Base-by-base conservation (phyloP, 2,113 vertebrate genomes). In the Micronycteris hirsuta region DNA sequence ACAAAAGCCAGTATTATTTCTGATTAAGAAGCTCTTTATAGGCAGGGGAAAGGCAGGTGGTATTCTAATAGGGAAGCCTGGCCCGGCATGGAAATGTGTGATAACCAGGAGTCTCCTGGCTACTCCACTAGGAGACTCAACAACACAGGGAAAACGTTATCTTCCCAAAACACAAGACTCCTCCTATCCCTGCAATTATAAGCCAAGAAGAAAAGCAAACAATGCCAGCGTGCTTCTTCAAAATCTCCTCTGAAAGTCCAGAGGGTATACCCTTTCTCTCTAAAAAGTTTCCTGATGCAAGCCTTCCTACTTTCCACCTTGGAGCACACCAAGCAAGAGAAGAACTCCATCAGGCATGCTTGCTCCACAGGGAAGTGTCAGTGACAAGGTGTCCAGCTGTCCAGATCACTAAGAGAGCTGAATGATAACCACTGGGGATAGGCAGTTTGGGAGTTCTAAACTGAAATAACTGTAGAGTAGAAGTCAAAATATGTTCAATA, bases 91-190 rank as follows among this genome's bases (percentile, higher is more conserved):
- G 52, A 54, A 87, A 96, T n/a, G 82, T 2, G 49, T 97, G 98
- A 98, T 98, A 98, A 97, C 41, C 0, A 0, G 91, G 45, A 94
- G 89, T 97, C 98, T 95, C 94, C 12, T 86, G 81, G 97, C 96
- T 96, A 89, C 85, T 2, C 0, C 56, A 97, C 77, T 95, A 78
- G 56, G 81, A 93, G 92, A 87, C 93, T 94, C 89, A 16, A 3
- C 93, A 73, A 82, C 95, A 93, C 22, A 31, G 82, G 83, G 47
- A 87, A 81, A 77, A 0, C 0, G 28, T 98, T 98, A 98, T 98
- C 98, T 43, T 90, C 68, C 36, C 2, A 2, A 89, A 98, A 98
- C 98, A 98, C 96, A 97, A 26, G 93, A 96, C 81, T 90, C 12
- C 17, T 92, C 0, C 95, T 45, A 86, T 36, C 97, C 96, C 65